Evolutionary conservation across 2,888 invertebrate genomes (phyloP).

Genomic region (Luperina nickerlii): DNA sequence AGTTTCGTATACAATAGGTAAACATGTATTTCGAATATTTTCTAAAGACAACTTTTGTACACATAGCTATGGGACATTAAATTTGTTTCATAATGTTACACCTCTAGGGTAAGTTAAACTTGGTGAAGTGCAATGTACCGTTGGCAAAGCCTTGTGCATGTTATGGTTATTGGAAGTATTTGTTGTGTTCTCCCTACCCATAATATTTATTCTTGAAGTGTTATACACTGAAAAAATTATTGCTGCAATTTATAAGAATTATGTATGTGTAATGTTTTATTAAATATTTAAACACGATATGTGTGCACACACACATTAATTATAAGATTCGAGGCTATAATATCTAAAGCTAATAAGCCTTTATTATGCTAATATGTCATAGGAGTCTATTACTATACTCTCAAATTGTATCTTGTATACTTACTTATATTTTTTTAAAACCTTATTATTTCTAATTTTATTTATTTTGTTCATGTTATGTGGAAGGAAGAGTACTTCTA

Average conservation of each 20-base stretch:
- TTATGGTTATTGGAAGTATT: constrained; percentile 81
- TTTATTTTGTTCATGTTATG: constrained; percentile 82
- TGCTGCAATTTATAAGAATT: constrained; percentile 81
- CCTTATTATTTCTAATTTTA: constrained; percentile 75
- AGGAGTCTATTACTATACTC: constrained; percentile 69
- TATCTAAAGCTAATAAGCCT: constrained; percentile 72
- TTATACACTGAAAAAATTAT: constrained; percentile 82
- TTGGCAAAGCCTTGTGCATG: constrained; percentile 86
- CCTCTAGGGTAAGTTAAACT: constrained; percentile 76
- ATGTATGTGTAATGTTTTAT: constrained; percentile 71
- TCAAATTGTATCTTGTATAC: constrained; percentile 74
- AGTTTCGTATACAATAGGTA: constrained; percentile 60
- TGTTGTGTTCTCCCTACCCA: constrained; percentile 81
- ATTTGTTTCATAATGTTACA: constrained; percentile 74
- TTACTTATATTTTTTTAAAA: constrained; percentile 65
- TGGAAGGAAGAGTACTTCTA: constrained; percentile 77
- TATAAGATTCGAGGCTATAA: constrained; percentile 78
- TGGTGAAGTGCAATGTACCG: constrained; percentile 86
- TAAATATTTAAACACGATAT: constrained; percentile 66
- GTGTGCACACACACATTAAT: constrained; percentile 68
- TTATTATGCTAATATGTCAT: constrained; percentile 68
- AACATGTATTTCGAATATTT: constrained; percentile 74
- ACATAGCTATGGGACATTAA: constrained; percentile 64
- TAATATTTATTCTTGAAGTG: constrained; percentile 83
- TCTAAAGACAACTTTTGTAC: constrained; percentile 75